phyloP scores from a whole-genome alignment of 2,888 invertebrate species.

The Allolobophora icterica region DNA sequence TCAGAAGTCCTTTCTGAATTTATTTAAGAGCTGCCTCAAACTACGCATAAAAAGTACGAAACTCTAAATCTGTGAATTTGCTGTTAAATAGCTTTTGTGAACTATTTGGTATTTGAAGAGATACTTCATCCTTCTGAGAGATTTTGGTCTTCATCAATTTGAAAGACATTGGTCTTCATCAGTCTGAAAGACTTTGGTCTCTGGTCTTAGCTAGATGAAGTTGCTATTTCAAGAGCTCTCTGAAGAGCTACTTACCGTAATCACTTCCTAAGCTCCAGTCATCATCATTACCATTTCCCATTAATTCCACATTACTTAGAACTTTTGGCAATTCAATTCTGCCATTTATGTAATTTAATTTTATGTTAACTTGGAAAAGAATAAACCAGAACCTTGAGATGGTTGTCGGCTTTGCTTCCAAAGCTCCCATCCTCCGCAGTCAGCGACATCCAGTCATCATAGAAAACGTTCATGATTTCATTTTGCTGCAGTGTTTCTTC shows the following conservation, averaged over 20 bases:
- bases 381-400: conserved; percentile 60
- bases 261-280: neutral
- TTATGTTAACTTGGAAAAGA: neutral
- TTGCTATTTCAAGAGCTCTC: too few species aligned
- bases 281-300: neutral
- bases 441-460: conserved; percentile 63
- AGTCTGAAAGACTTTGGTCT: too few species aligned
- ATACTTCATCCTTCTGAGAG: too few species aligned
- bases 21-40: neutral
- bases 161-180: too few species aligned
- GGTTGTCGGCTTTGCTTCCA: conserved; percentile 64
- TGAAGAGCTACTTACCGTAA: too few species aligned
- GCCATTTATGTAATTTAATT: neutral
- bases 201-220: too few species aligned
- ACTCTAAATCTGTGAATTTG: neutral
- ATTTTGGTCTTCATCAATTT: neutral
- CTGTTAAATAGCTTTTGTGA: neutral
- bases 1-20: neutral
- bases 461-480: conserved; percentile 65
- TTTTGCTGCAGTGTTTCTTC: conserved; percentile 65
- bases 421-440: conserved; percentile 60
- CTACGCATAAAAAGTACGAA: neutral
- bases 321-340: neutral
- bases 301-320: neutral
- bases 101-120: too few species aligned